phyloP scores from a whole-genome alignment of 2,113 vertebrate species.

The Etheostoma cragini region DNA sequence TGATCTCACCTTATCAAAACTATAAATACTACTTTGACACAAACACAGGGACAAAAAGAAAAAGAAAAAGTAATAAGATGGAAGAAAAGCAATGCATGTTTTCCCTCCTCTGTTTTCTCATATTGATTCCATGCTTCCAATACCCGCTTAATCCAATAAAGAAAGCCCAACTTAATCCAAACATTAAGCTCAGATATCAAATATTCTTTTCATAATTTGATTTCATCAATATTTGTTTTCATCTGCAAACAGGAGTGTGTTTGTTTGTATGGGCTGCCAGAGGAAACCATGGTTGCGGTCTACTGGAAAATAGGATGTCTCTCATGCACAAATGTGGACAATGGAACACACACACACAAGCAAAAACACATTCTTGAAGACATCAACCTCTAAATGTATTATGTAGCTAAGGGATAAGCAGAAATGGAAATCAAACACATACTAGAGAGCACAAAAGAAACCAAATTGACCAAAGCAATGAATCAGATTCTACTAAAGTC shows the following conservation, averaged over 20 bases:
- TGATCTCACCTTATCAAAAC: not conserved
- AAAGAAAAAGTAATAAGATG: slow-evolving; percentile 16
- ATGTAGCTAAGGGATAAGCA: slow-evolving; percentile 57
- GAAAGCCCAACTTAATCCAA: slow-evolving; percentile 75
- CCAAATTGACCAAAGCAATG: slow-evolving; percentile 42
- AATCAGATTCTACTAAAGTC: slow-evolving; percentile 40
- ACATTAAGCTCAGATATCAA: slow-evolving; percentile 79
- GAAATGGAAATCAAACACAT: slow-evolving; percentile 72
- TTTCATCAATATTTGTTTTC: slow-evolving; percentile 83
- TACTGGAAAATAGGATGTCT: slow-evolving; percentile 69
- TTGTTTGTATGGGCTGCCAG: slow-evolving; percentile 73
- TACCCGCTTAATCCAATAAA: slow-evolving; percentile 75
- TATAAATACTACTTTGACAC: not conserved
- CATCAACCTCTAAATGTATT: slow-evolving; percentile 68
- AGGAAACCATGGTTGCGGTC: slow-evolving; percentile 36
- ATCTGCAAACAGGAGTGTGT: slow-evolving; percentile 75
- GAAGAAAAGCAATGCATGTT: slow-evolving; percentile 30
- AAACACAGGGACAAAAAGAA: not conserved
- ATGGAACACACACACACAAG: slow-evolving; percentile 35
- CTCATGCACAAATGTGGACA: slow-evolving; percentile 61
- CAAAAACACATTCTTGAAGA: slow-evolving; percentile 52
- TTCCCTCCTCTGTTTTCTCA: slow-evolving; percentile 41
- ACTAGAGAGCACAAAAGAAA: slow-evolving; percentile 13
- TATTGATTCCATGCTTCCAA: slow-evolving; percentile 65
- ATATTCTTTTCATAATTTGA: slow-evolving; percentile 80